These are phyloP conservation scores for Campylomormyrus tamandua DNA, from an alignment of 2,113 vertebrate genomes.

Conservation along the genomic window DNA sequence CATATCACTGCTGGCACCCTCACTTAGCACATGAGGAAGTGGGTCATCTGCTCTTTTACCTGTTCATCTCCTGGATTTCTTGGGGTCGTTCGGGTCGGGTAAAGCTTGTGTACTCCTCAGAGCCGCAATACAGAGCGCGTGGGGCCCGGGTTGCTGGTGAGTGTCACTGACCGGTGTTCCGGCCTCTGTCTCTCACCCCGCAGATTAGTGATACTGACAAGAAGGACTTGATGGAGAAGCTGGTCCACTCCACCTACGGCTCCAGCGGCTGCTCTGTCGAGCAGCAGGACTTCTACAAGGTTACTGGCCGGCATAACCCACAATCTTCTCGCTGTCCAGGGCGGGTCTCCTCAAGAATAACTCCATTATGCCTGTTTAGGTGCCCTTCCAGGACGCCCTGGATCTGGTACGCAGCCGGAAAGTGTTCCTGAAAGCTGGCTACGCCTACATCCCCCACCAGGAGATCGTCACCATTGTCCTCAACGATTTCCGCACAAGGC, in stretches of 20 bases:
- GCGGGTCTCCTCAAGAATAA: background rate
- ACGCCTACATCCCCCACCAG: constrained; percentile 78
- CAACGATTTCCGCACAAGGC: constrained; percentile 79
- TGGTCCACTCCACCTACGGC: constrained; percentile 62
- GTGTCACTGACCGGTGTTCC: background rate
- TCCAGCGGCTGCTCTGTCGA: constrained; percentile 46
- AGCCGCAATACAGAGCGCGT: background rate
- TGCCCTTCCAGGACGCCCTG: constrained; percentile 84
- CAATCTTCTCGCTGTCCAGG: background rate
- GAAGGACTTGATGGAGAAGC: constrained; percentile 51
- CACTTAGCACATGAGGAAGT: background rate
- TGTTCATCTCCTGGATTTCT: background rate
- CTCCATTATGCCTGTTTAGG: constrained; percentile 48
- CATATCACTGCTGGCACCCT: background rate
- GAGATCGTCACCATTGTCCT: constrained; percentile 80
- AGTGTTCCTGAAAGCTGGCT: constrained; percentile 79
- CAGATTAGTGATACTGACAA: constrained; percentile 70
- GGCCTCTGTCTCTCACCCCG: constrained; percentile 27
- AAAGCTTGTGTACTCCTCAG: background rate
- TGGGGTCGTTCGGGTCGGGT: background rate
- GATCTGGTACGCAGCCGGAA: constrained; percentile 82
- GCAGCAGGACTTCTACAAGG: constrained; percentile 75
- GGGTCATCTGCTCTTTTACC: background rate
- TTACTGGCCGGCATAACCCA: constrained; percentile 40
- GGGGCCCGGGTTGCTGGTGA: background rate